These are phyloP conservation scores for Paraescarpia echinospica DNA, from an alignment of 1,140 invertebrate species.

Conservation along the genomic window DNA sequence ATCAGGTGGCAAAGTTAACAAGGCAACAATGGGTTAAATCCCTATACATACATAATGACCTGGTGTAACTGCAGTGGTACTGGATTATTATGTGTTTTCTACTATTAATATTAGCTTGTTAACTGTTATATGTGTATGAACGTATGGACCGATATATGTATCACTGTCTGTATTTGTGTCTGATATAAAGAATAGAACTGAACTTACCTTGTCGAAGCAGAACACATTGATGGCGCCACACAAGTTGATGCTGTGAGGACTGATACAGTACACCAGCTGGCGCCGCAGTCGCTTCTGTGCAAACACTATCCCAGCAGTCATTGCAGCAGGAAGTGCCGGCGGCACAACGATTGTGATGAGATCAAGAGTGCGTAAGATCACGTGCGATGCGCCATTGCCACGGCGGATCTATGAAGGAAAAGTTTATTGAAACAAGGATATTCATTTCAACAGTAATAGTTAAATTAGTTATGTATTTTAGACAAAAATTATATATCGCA, in stretches of 20 bases:
- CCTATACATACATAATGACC: too few relatives aligned
- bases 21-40: too few relatives aligned
- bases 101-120: too few relatives aligned
- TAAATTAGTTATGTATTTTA: neutral
- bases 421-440: constrained; percentile 53
- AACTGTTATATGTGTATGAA: too few relatives aligned
- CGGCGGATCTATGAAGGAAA: constrained; percentile 59
- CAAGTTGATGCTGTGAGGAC: constrained; percentile 85
- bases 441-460: neutral
- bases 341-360: constrained; percentile 94
- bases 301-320: constrained; percentile 85
- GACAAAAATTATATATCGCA: neutral
- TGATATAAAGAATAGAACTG: too few relatives aligned
- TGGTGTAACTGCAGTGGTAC: too few relatives aligned
- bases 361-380: constrained; percentile 81
- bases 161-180: too few relatives aligned
- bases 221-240: constrained; percentile 90
- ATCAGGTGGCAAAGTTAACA: too few relatives aligned
- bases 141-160: too few relatives aligned
- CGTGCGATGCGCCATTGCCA: constrained; percentile 59
- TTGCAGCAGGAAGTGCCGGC: constrained; percentile 88
- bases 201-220: constrained; percentile 90
- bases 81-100: too few relatives aligned
- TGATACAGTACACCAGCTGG: constrained; percentile 86
- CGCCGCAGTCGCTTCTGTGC: constrained; percentile 80